Percentiles rank a stretch among this genome's conserved stretches.
Conservation (phyloP, 2,797 vertebrate species). For the Phoeniculus purpureus region DNA sequence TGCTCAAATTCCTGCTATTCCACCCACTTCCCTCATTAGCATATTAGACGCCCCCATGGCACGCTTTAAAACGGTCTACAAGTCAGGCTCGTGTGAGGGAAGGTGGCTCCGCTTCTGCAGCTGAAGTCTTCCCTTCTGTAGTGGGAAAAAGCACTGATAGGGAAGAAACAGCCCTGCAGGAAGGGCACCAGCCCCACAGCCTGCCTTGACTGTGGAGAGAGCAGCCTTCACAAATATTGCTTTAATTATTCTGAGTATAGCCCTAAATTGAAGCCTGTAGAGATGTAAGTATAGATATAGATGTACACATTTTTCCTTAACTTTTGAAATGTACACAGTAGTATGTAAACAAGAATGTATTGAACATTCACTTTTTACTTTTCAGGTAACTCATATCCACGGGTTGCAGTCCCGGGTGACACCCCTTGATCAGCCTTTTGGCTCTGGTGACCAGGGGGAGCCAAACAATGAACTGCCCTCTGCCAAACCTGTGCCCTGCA, state of each 20-base stretch:
- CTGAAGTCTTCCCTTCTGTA: neutral
- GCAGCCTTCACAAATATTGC: neutral
- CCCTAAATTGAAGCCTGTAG: neutral
- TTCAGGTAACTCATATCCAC: neutral
- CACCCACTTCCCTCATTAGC: slow-evolving; percentile 72
- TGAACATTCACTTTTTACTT: neutral
- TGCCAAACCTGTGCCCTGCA: neutral
- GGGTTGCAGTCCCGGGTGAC: neutral
- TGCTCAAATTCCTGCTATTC: slow-evolving; percentile 69
- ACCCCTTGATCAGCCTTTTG: neutral
- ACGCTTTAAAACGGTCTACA: slow-evolving; percentile 60
- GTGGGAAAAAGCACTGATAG: neutral
- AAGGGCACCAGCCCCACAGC: neutral
- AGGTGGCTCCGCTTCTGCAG: slow-evolving; percentile 24
- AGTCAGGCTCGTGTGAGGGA: slow-evolving; percentile 64
- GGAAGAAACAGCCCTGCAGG: neutral
- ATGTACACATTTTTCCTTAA: neutral
- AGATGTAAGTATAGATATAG: accelerated
- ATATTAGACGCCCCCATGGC: slow-evolving; percentile 71
- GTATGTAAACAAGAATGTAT: neutral
- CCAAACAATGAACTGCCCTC: neutral
- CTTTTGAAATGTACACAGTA: neutral
- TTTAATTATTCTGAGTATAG: neutral
- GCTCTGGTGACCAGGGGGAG: neutral
- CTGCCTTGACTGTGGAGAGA: neutral